Base-by-base conservation (phyloP, 1,140 invertebrate genomes). In the Drosophila suzukii region DNA sequence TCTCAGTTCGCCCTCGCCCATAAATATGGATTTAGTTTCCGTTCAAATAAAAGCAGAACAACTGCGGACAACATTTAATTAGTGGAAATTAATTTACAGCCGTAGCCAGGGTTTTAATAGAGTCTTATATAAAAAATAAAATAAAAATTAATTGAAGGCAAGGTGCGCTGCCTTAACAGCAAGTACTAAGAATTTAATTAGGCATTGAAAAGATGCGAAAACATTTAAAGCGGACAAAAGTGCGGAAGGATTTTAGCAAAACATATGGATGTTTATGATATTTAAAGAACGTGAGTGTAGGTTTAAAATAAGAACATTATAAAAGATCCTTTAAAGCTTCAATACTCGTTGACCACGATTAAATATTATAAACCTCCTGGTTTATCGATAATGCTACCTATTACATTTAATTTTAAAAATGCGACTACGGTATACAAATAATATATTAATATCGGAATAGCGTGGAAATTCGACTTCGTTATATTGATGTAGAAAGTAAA, bases 1-100 rank as follows among this genome's bases (percentile, higher is more conserved):
- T 15, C 30, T 30, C n/a, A 38, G 49, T 47, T 59, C 51, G 24
- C 50, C 36, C 27, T 43, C 0, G 34, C 24, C 24, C 66, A 73
- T 80, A 72, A 80, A 80, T 68, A 66, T 57, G 60, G 43, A 71
- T 84, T 76, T 75, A 27, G 60, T 84, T 75, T 51, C 71, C 51
- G 15, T 61, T 65, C 27, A 51, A 34, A 56, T 13, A 36, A 27
- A 30, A 36, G 36, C 30, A 66, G 17, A 47, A 54, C 27, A 41
- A 46, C 32, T 15, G 34, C 17, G 24, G 38, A 24, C 34, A 55
- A 57, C 43, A 59, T 76, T 60, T 72, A 83, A 80, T 84, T 59
- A 85, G 47, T 38, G 50, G 30, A 8, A 67, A 67, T 58, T 47
- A 73, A 78, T n/a, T 54, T 60, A 20, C 10, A 60, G 24, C 41